phyloP scores from a whole-genome alignment of 2,113 vertebrate genomes.

The Amblyopsis rosae region DNA sequence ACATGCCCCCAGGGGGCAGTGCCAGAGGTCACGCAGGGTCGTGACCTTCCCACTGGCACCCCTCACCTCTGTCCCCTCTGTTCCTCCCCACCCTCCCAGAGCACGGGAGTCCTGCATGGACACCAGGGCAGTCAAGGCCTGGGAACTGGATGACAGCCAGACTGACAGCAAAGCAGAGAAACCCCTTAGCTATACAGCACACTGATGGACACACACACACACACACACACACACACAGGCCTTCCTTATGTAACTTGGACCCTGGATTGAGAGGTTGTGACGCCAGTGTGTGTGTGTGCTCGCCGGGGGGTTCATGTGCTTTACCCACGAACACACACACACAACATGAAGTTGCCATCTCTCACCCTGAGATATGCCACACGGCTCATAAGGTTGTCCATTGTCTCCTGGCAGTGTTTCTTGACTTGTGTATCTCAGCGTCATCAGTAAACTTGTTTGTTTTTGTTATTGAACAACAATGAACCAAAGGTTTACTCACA shows the following conservation, averaged over 20 bases:
- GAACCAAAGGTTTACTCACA: constrained; percentile 28
- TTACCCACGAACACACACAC: too few species aligned
- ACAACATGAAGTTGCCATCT: constrained; percentile 9
- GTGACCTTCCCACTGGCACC: constrained; percentile 74
- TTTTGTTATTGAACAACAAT: constrained; percentile 13
- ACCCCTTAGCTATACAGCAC: constrained; percentile 13
- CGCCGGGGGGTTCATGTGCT: too few species aligned
- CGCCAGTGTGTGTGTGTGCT: background rate
- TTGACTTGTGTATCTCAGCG: constrained; percentile 6
- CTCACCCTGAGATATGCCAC: constrained; percentile 21
- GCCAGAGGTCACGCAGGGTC: constrained; percentile 58
- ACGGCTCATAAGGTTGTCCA: constrained; percentile 19
- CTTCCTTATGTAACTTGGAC: background rate
- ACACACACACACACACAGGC: background rate
- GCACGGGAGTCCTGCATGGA: constrained; percentile 44
- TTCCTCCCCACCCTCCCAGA: constrained; percentile 57
- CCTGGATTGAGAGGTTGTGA: background rate
- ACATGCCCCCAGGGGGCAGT: constrained; percentile 47
- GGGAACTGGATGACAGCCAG: constrained; percentile 74
- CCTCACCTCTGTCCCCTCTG: constrained; percentile 36
- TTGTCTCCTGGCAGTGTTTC: constrained; percentile 3
- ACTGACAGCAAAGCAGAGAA: constrained; percentile 2
- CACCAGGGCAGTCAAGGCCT: constrained; percentile 55
- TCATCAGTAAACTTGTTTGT: background rate
- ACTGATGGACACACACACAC: constrained; percentile 8